Conservation (phyloP, 2,113 vertebrate genomes). For the Zosterops borbonicus region DNA sequence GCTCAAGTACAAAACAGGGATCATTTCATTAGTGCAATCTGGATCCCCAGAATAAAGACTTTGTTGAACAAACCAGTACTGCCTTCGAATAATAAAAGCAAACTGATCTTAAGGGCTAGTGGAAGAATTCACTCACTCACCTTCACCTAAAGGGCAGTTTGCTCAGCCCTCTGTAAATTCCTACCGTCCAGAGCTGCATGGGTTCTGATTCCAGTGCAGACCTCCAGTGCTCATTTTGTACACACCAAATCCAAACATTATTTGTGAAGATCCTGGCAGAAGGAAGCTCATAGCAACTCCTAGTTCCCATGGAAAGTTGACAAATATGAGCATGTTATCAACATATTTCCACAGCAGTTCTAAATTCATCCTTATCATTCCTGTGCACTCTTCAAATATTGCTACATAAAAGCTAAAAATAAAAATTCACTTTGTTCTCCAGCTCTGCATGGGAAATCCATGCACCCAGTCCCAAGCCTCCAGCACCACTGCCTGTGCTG, state of each 20-base stretch:
- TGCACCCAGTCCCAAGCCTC: too few relatives aligned
- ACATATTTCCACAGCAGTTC: neutral
- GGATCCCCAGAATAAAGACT: neutral
- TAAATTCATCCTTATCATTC: neutral
- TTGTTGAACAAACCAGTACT: neutral
- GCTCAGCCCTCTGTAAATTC: neutral
- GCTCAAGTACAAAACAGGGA: neutral
- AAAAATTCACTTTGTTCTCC: neutral
- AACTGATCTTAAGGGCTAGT: neutral
- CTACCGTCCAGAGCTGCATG: neutral
- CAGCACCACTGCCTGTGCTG: neutral
- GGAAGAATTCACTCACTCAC: neutral
- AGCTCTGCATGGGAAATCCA: neutral
- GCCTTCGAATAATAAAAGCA: neutral
- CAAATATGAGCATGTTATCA: neutral
- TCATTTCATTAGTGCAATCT: neutral
- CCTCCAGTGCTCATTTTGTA: neutral
- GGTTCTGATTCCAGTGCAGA: neutral
- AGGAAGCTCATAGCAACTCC: neutral
- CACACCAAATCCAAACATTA: neutral
- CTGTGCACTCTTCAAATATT: neutral
- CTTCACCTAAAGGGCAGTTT: neutral
- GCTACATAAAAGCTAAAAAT: neutral
- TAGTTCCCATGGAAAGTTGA: neutral
- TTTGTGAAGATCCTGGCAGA: neutral